A percentile compares a stretch with the other conserved stretches of the same genome.
phyloP scores from a whole-genome alignment of 2,888 invertebrate species.

The Rotaria sp. region DNA sequence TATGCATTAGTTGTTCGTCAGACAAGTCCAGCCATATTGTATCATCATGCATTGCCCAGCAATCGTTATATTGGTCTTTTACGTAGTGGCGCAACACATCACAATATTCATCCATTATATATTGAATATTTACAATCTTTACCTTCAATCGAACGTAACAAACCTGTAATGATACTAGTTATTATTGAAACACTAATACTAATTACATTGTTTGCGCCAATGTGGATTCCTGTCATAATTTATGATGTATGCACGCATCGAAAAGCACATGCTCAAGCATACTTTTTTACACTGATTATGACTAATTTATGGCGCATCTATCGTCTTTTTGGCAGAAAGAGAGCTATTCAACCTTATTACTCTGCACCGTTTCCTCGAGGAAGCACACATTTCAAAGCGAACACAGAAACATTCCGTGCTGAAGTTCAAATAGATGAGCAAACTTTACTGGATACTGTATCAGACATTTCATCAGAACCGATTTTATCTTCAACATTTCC shows the following conservation, averaged over 20 bases:
- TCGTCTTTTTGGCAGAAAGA: background rate
- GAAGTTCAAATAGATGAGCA: background rate
- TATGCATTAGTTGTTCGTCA: slow-evolving; percentile 25
- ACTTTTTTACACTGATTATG: background rate
- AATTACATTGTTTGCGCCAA: background rate
- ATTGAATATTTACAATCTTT: slow-evolving; percentile 29
- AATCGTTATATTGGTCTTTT: background rate
- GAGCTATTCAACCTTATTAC: background rate
- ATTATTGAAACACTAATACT: background rate
- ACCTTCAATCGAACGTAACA: background rate
- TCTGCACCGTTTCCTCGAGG: slow-evolving; percentile 14
- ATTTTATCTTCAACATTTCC: background rate
- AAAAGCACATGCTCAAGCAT: background rate
- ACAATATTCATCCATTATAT: slow-evolving; percentile 9
- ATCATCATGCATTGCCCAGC: slow-evolving; percentile 4
- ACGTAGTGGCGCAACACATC: background rate
- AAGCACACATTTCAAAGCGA: slow-evolving; percentile 7
- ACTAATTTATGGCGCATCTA: background rate
- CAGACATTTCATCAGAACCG: background rate
- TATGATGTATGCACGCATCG: background rate
- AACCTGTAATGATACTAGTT: background rate
- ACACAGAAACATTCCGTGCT: background rate
- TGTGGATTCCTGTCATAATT: background rate
- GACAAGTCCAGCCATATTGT: background rate
- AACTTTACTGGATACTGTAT: background rate